Conservation (phyloP, 2,113 vertebrate species). For the Xiphorhynchus elegans region DNA sequence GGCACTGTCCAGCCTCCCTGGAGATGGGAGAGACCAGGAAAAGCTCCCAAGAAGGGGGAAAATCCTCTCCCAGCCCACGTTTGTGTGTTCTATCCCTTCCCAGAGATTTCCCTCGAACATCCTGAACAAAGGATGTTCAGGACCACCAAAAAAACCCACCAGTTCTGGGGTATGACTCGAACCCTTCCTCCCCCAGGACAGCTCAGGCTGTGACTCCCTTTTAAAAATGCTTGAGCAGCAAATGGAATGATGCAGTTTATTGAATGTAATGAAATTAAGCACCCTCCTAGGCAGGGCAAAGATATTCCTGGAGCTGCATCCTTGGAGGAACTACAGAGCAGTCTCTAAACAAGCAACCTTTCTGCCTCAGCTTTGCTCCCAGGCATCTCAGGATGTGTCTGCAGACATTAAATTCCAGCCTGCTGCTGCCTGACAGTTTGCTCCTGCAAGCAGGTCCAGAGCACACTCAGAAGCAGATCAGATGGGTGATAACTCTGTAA, state of each 20-base stretch:
- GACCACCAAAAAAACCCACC: neutral
- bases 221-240: neutral
- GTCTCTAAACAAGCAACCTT: neutral
- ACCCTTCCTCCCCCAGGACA: neutral
- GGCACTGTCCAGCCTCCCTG: neutral
- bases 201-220: neutral
- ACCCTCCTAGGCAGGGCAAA: neutral
- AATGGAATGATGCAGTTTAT: neutral
- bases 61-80: neutral
- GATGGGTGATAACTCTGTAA: conserved; percentile 9
- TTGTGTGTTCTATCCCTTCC: rapidly evolving
- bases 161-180: rapidly evolving
- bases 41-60: neutral
- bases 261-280: neutral
- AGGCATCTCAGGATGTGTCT: conserved; percentile 28
- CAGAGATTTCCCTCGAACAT: rapidly evolving
- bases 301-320: neutral
- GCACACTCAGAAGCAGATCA: neutral
- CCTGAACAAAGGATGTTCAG: no score
- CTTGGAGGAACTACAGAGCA: neutral
- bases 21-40: neutral
- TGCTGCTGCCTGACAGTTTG: neutral
- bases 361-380: neutral
- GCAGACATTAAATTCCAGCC: neutral
- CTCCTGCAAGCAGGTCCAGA: neutral